Evolutionary conservation across 64 coral and sea anemone genomes (phyloP).

Genomic region (Montipora efflorescens): DNA sequence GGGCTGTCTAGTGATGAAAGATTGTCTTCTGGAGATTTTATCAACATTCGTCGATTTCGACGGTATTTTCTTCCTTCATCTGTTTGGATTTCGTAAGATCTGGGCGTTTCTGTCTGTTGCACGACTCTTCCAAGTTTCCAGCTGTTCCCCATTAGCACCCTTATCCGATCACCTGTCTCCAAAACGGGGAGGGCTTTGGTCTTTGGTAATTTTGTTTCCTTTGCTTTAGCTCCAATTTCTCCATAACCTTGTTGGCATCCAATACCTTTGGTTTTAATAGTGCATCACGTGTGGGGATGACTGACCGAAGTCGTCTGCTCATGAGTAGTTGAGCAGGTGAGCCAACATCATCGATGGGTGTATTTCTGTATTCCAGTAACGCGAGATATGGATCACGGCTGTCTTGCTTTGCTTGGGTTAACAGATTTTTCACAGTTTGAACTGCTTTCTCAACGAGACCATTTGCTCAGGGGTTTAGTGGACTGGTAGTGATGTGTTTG

Average conservation of each 20-base stretch:
- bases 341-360: neutral
- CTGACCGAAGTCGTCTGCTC: neutral
- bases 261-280: neutral
- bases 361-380: neutral
- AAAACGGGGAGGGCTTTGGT: neutral
- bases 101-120: neutral
- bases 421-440: neutral
- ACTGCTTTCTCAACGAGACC: neutral
- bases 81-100: constrained; percentile 5
- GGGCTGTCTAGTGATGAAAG: no score
- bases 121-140: neutral
- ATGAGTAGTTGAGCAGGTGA: neutral
- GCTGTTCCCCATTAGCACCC: neutral
- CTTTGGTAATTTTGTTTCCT: neutral
- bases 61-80: neutral
- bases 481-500: neutral
- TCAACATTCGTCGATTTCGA: no score
- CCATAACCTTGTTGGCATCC: neutral
- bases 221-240: neutral
- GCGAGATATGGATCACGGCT: neutral
- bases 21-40: no score
- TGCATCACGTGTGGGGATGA: neutral
- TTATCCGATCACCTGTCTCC: neutral
- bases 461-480: neutral
- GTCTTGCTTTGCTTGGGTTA: no score